phyloP scores from a whole-genome alignment of 1,140 invertebrate genomes.

The Yoshiicerus persimilis region DNA sequence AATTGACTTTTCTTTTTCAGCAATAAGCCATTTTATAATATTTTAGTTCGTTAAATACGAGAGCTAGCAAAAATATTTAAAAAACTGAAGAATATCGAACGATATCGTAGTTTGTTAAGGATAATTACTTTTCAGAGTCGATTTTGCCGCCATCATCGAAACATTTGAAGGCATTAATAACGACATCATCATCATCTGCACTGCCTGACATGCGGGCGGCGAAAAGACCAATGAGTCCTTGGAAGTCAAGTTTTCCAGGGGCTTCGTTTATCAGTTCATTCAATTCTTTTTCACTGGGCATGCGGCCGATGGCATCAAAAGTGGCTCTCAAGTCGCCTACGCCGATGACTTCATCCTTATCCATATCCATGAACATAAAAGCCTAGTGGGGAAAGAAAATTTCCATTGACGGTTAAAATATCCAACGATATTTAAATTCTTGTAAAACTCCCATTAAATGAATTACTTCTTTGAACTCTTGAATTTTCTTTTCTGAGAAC shows the following conservation, averaged over 20 bases:
- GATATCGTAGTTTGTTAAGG: too few species aligned
- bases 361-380: constrained; percentile 97
- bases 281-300: constrained; percentile 85
- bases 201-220: constrained; percentile 75
- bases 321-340: constrained; percentile 93
- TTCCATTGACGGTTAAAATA: too few species aligned
- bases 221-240: constrained; percentile 90
- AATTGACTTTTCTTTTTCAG: too few species aligned
- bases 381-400: constrained; percentile 62
- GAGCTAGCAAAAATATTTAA: too few species aligned
- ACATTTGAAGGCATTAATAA: constrained; percentile 91
- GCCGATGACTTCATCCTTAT: constrained; percentile 96
- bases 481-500: constrained; percentile 92
- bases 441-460: too few species aligned
- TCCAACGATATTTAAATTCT: too few species aligned
- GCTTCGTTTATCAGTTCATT: constrained; percentile 89
- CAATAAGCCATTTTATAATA: too few species aligned
- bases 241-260: constrained; percentile 90
- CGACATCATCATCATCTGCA: constrained; percentile 59
- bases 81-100: too few species aligned
- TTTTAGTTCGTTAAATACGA: too few species aligned
- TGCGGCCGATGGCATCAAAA: constrained; percentile 90
- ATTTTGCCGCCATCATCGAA: constrained; percentile 88
- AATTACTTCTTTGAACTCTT: constrained; percentile 95
- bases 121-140: constrained; percentile 75